Evolutionary conservation across 92 coral and sea anemone species (phyloP), one percentile per base, ranked within the genome.

Genomic region (Phenganax stokvisi): DNA sequence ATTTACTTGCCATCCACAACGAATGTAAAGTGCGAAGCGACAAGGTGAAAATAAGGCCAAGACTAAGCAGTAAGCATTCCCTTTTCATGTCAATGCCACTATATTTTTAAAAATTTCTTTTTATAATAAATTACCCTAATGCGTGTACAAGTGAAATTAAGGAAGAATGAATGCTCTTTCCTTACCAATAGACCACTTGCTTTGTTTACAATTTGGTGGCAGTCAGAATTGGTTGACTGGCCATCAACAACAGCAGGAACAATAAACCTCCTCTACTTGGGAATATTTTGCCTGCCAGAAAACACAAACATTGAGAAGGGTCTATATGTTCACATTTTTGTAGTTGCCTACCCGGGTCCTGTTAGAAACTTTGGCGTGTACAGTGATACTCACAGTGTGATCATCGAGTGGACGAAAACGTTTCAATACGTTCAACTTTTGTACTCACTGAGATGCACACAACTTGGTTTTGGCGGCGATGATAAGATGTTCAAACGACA

Each of bases 321-420:
- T 20, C 25, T 20, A 20, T 76, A 20, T 76, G 31, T 20, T 59
- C 65, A 59, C 65, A 69, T 60, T 30, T 52, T 59, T 31, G 10
- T 53, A 76, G 80, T 76, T 56, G 80, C 68, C 8, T 54, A 76
- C 12, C 67, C 80, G n/a, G 53, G 54, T 56, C 57, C 16, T 11
- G 66, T 76, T 6, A 9, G 20, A 10, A 37, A 16, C 12, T n/a
- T 76, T 25, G 8, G 58, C 30, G 52, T 76, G 16, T 30, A 56
- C 68, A 76, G 68, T 16, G 20, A 57, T 0, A 28, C 12, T 12
- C 15, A 58, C 29, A 53, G 47, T 20, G 57, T 76, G 57, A 8
- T 76, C 10, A 62, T 76, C 51, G 67, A 57, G 9, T 76, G 80
- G 80, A 27, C 66, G 1, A 57, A 76, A 29, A 6, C 80, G 10